phyloP scores from a whole-genome alignment of 2,888 invertebrate genomes.

The Syrphus vitripennis region DNA sequence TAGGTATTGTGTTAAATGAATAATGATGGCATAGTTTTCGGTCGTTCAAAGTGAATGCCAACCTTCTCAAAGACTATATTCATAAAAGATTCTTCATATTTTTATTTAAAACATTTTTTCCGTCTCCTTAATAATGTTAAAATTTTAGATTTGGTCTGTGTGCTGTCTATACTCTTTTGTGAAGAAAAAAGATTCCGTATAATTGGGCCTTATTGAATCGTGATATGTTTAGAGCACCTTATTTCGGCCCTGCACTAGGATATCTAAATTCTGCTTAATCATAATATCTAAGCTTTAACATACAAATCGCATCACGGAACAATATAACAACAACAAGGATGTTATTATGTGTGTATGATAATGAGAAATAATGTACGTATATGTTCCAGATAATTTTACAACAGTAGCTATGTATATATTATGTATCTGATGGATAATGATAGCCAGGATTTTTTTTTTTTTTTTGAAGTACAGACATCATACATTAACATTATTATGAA shows the following conservation, averaged over 20 bases:
- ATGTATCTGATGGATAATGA: not conserved
- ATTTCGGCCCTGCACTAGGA: not conserved
- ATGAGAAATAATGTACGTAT: constrained; percentile 5
- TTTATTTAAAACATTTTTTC: too few relatives aligned
- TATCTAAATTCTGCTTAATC: not conserved
- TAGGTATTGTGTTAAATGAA: too few relatives aligned
- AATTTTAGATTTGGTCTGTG: too few relatives aligned
- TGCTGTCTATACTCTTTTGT: too few relatives aligned
- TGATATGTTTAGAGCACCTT: not conserved
- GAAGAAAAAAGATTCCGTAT: too few relatives aligned
- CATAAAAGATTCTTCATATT: too few relatives aligned
- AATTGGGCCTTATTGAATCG: not conserved
- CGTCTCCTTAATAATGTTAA: too few relatives aligned
- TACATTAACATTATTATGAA: not conserved
- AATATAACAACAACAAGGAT: not conserved
- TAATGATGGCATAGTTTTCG: too few relatives aligned
- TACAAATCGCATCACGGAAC: not conserved
- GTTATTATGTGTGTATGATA: not conserved
- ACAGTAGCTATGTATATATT: not conserved
- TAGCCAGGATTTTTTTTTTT: not conserved
- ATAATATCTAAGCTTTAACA: not conserved
- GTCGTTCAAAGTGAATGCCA: too few relatives aligned
- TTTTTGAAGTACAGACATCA: constrained; percentile 6
- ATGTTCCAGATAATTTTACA: constrained; percentile 17
- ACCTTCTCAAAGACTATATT: too few relatives aligned